A percentile compares a stretch with the other conserved stretches of the same genome.
These are phyloP conservation scores for Conus betulinus DNA, from an alignment of 1,140 invertebrate genomes.

Conservation along the genomic window DNA sequence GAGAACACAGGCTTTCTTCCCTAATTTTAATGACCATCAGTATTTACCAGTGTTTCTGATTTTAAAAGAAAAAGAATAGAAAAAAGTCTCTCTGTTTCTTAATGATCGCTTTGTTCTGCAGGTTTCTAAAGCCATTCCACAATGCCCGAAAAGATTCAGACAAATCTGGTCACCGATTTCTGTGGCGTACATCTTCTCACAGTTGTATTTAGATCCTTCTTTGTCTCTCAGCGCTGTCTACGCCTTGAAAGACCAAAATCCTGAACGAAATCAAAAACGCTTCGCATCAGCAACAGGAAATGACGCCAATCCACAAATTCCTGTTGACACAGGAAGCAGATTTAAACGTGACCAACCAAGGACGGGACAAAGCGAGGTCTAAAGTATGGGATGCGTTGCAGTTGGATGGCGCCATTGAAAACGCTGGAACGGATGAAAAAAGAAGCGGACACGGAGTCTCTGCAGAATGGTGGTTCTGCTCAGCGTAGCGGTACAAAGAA, in stretches of 20 bases:
- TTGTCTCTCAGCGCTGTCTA: not conserved
- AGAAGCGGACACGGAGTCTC: not conserved
- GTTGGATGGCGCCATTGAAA: not conserved
- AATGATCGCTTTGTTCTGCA: too few relatives aligned
- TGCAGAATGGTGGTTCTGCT: not conserved
- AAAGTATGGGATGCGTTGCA: not conserved
- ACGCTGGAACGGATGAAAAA: not conserved
- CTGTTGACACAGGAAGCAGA: not conserved
- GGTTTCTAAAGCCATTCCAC: too few relatives aligned
- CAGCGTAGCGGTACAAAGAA: too few relatives aligned
- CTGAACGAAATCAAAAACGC: not conserved
- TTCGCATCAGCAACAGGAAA: not conserved
- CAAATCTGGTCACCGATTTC: not conserved
- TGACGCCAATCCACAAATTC: not conserved
- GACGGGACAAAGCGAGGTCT: not conserved
- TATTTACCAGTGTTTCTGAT: too few relatives aligned
- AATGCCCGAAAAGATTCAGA: too few relatives aligned
- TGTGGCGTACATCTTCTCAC: not conserved
- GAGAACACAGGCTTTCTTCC: too few relatives aligned
- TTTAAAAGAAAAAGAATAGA: too few relatives aligned
- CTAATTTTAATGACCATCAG: too few relatives aligned
- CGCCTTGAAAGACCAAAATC: not conserved
- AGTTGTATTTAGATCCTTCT: not conserved
- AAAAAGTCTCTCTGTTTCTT: too few relatives aligned
- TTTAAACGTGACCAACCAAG: not conserved